Percentiles rank a stretch among this genome's conserved stretches.
These are phyloP conservation scores for Zoanthus sansibaricus DNA, from an alignment of 92 coral and sea anemone species.

Conservation along the genomic window DNA sequence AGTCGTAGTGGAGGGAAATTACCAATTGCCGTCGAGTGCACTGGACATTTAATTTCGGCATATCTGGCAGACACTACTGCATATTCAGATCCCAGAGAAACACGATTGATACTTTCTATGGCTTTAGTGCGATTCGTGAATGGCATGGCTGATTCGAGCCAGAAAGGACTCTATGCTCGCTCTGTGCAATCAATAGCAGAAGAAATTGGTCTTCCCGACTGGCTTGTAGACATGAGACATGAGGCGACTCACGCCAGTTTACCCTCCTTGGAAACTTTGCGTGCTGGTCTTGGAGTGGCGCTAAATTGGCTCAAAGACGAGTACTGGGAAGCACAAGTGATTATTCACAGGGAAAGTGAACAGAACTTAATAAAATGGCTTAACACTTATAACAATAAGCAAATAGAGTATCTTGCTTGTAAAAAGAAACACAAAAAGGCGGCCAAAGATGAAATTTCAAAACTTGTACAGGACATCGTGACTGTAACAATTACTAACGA, in stretches of 20 bases:
- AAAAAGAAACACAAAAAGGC: constrained; percentile 59
- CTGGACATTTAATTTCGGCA: constrained; percentile 83
- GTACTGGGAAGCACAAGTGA: constrained; percentile 94
- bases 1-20: constrained; percentile 91
- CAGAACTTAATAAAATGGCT: constrained; percentile 63
- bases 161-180: constrained; percentile 92
- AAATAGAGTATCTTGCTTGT: constrained; percentile 22
- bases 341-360: constrained; percentile 63
- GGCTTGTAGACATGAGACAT: constrained; percentile 96
- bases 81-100: constrained; percentile 31
- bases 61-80: constrained; percentile 50
- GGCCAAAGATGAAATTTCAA: constrained; percentile 52
- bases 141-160: constrained; percentile 90
- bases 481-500: constrained; percentile 53
- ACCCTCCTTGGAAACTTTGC: constrained; percentile 85
- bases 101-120: constrained; percentile 78
- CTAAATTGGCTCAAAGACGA: constrained; percentile 82
- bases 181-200: constrained; percentile 95
- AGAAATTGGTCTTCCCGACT: constrained; percentile 96
- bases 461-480: constrained; percentile 59
- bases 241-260: constrained; percentile 90
- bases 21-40: constrained; percentile 88
- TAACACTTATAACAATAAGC: constrained; percentile 46
- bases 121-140: constrained; percentile 95
- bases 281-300: constrained; percentile 74